Base-by-base conservation (phyloP, 2,113 vertebrate genomes). In the Polypterus senegalus region DNA sequence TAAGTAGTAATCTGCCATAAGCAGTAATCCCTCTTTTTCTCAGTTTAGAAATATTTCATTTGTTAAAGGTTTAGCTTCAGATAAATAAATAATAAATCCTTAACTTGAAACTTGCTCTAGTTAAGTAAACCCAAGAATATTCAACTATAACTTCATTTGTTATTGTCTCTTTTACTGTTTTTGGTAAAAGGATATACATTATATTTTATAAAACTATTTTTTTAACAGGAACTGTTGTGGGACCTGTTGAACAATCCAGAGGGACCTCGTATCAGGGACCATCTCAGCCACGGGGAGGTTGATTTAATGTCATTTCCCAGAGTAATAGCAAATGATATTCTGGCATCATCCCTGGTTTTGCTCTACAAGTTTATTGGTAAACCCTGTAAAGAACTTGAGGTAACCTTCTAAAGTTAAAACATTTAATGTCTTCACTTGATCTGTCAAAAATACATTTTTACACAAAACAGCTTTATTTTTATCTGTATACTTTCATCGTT, bases 211-310 rank as follows among this genome's bases (percentile, higher is more conserved):
- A 6, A 51, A 51, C 60, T 61, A 2, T 6, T 7, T 2, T 2
- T 65, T 64, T 62, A 44, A 61, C 65, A 89, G 87, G 86, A 87
- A 48, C 86, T 89, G 66, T 79, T 89, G 45, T 88, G 83, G 86
- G 87, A 89, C 71, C 70, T 88, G 61, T 75, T 89, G 74, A 88
- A 80, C 65, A 75, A 86, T 58, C 85, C 80, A 68, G 83, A 86
- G 43, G 86, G 87, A 6, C 86, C 86, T 9, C 85, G 86, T 2
- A 0, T 88, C 48, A 77, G 87, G 63, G 86, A 89, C 58, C 87
- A 2, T 51, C 70, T 89, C 66, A 88, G 87, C 72, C 87, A 89
- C 0, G 87, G 85, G 52, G 86, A 89, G 54, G 46, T 85, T 57
- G 61, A 63, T 58, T 58, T 85, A 3, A 49, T 62, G 47, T 46